Evolutionary conservation across 2,888 invertebrate species (phyloP).

Genomic region (Gandaritis pyraliata): DNA sequence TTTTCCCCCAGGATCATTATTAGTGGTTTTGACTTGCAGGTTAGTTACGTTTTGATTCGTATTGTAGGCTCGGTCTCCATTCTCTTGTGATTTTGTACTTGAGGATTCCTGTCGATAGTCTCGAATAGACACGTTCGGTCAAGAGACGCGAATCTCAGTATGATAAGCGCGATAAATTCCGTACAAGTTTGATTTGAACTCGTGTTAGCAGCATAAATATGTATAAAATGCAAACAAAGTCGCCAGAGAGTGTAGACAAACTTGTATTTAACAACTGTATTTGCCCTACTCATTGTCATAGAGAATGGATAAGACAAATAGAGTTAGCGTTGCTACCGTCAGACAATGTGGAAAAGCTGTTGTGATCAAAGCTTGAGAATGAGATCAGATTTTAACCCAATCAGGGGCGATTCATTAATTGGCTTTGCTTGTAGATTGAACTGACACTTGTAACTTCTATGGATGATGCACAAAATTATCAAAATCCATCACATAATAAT

Average conservation of each 20-base stretch:
- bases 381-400: slow-evolving; percentile 2
- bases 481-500: slow-evolving; percentile 10
- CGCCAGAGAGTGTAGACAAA: slow-evolving; percentile 9
- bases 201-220: too few relatives aligned
- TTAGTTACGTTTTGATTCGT: background rate
- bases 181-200: slow-evolving; percentile 3
- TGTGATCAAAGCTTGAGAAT: background rate
- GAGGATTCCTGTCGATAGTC: slow-evolving; percentile 5
- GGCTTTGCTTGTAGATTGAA: slow-evolving; percentile 19
- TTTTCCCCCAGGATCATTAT: background rate
- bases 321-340: slow-evolving; percentile 3
- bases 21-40: slow-evolving; percentile 4
- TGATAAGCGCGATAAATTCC: background rate
- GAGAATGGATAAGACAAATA: slow-evolving; percentile 25
- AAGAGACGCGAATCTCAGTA: slow-evolving; percentile 13
- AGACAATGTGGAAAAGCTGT: slow-evolving; percentile 15
- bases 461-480: slow-evolving; percentile 22
- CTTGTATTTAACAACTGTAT: background rate
- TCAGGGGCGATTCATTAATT: slow-evolving; percentile 2
- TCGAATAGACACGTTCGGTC: slow-evolving; percentile 4
- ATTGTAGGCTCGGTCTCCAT: slow-evolving; percentile 1
- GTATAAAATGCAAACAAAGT: slow-evolving; percentile 1
- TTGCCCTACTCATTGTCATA: slow-evolving; percentile 29
- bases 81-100: slow-evolving; percentile 9
- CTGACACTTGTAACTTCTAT: slow-evolving; percentile 3